Evolutionary conservation across 2,888 invertebrate genomes (phyloP).

Genomic region (Mimas tiliae): DNA sequence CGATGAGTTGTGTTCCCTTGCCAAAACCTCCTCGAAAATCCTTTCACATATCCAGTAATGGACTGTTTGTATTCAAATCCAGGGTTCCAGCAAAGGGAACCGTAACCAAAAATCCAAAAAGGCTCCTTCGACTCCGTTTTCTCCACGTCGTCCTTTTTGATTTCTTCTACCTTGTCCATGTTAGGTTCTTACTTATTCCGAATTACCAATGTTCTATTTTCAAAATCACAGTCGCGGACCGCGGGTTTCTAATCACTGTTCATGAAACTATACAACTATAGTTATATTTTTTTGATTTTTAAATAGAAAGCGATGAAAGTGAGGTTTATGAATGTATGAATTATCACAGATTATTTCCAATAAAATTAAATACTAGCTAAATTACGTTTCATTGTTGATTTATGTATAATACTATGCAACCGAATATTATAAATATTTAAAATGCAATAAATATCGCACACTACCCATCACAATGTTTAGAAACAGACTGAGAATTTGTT

Average conservation of each 20-base stretch:
- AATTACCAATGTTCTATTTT: conserved; percentile 18
- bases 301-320: conserved; percentile 57
- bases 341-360: conserved; percentile 55
- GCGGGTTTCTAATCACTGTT: conserved; percentile 35
- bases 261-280: conserved; percentile 36
- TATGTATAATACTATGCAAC: conserved; percentile 50
- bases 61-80: conserved; percentile 94
- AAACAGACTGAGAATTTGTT: conserved; percentile 32
- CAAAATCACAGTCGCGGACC: conserved; percentile 33
- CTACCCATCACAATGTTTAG: conserved; percentile 26
- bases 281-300: no score
- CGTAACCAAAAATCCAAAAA: conserved; percentile 98
- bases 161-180: conserved; percentile 31
- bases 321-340: conserved; percentile 42
- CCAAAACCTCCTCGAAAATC: conserved; percentile 95
- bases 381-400: conserved; percentile 70
- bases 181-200: background rate
- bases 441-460: conserved; percentile 33
- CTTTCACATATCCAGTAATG: conserved; percentile 92
- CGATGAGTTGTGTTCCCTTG: conserved; percentile 94
- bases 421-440: conserved; percentile 50
- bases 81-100: conserved; percentile 97
- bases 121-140: conserved; percentile 62
- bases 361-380: conserved; percentile 63
- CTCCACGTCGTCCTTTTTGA: conserved; percentile 31